Percentiles rank a stretch among this genome's conserved stretches.
These are phyloP conservation scores for Siphamia tubifer DNA, from an alignment of 2,113 vertebrate genomes.

Conservation along the genomic window DNA sequence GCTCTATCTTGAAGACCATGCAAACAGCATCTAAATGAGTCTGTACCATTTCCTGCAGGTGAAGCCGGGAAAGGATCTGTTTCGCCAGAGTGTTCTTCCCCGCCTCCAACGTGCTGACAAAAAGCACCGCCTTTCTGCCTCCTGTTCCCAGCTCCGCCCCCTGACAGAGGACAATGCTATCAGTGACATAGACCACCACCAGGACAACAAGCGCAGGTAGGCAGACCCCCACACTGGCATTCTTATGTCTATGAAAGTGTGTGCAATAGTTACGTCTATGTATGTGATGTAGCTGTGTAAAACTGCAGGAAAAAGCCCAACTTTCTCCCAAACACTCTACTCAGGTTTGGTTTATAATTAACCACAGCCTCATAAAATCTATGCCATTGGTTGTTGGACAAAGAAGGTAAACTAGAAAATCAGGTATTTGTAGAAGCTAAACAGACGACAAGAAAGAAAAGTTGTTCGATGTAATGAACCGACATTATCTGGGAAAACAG, in stretches of 20 bases:
- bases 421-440: background rate
- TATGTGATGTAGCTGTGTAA: background rate
- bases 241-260: background rate
- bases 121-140: slow-evolving; percentile 63
- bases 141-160: slow-evolving; percentile 75
- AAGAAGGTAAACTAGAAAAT: background rate
- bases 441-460: background rate
- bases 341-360: slow-evolving; percentile 48
- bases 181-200: background rate
- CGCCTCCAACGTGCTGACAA: slow-evolving; percentile 69
- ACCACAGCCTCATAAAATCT: slow-evolving; percentile 24
- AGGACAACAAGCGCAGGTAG: slow-evolving; percentile 62
- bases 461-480: background rate
- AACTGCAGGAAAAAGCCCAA: background rate
- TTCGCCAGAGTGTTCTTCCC: slow-evolving; percentile 77
- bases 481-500: background rate
- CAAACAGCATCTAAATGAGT: background rate
- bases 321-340: background rate
- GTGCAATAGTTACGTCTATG: background rate
- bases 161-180: slow-evolving; percentile 45
- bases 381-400: background rate
- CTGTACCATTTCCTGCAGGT: slow-evolving; percentile 39
- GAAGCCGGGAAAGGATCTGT: slow-evolving; percentile 65
- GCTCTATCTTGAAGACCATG: background rate
- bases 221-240: background rate